Percentiles rank a stretch among this genome's conserved stretches.
Evolutionary conservation across 2,797 vertebrate genomes (phyloP).

Genomic region (Neosilurus mollespiculum): DNA sequence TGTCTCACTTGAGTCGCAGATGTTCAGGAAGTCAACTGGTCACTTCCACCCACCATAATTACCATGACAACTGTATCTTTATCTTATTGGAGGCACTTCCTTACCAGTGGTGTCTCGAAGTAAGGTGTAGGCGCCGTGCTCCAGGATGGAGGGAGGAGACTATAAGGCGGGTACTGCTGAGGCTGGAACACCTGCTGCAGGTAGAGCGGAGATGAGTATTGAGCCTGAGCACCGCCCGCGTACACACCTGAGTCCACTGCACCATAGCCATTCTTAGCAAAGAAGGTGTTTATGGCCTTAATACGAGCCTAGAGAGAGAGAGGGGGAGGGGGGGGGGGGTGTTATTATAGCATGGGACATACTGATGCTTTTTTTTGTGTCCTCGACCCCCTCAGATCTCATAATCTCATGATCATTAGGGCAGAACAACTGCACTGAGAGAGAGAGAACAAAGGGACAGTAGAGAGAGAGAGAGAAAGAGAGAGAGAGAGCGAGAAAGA

Average conservation of each 20-base stretch:
- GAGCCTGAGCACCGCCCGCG: slow-evolving; percentile 84
- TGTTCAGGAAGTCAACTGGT: neutral
- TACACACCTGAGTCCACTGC: slow-evolving; percentile 89
- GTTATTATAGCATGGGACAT: no score
- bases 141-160: slow-evolving; percentile 93
- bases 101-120: slow-evolving; percentile 98
- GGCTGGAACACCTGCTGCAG: slow-evolving; percentile 96
- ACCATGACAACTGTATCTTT: neutral
- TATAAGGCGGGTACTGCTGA: slow-evolving; percentile 94
- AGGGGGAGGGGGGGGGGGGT: neutral
- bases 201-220: slow-evolving; percentile 92
- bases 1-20: neutral
- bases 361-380: no score
- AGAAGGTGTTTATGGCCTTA: slow-evolving; percentile 99
- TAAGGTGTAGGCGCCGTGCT: slow-evolving; percentile 91
- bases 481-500: slow-evolving; percentile 16
- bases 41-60: neutral
- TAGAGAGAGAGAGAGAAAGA: slow-evolving; percentile 26
- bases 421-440: slow-evolving; percentile 72
- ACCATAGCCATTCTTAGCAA: slow-evolving; percentile 96
- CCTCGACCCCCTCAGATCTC: slow-evolving; percentile 84
- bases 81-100: slow-evolving; percentile 46
- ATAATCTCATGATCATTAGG: slow-evolving; percentile 89
- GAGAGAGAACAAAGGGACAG: neutral
- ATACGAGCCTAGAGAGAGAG: slow-evolving; percentile 84